Conservation (phyloP, 2,888 invertebrate genomes). For the Homarus gammarus region DNA sequence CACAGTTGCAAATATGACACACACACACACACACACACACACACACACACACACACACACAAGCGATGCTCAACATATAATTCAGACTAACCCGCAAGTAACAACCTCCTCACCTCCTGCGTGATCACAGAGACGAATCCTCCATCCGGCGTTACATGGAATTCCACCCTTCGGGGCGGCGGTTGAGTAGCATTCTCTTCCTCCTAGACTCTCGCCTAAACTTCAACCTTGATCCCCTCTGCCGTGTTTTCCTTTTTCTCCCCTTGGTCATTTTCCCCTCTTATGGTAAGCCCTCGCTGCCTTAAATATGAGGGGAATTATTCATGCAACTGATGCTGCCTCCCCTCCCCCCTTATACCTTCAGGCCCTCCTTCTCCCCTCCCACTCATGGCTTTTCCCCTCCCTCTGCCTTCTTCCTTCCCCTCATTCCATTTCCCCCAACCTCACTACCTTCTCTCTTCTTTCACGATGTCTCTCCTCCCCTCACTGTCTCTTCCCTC, state of each 20-base stretch:
- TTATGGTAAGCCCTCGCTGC: background rate
- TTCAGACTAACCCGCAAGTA: too few species aligned
- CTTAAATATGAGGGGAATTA: background rate
- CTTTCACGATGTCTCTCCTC: background rate
- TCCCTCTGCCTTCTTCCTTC: background rate
- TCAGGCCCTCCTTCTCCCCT: background rate
- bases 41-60: too few species aligned
- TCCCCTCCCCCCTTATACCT: background rate
- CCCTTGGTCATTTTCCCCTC: background rate
- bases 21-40: too few species aligned
- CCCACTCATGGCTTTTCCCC: too few species aligned
- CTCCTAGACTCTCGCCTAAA: too few species aligned
- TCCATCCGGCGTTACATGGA: too few species aligned
- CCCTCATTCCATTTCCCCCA: background rate
- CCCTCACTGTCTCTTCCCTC: background rate
- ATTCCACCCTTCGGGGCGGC: too few species aligned
- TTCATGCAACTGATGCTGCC: background rate
- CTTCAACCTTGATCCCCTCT: background rate
- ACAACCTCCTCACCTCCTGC: too few species aligned
- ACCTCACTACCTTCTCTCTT: background rate
- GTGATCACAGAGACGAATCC: too few species aligned
- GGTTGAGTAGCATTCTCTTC: too few species aligned
- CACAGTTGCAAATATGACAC: too few species aligned
- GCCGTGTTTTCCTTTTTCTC: background rate
- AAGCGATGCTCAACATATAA: too few species aligned